Conservation (phyloP, 1,140 invertebrate species). For the Scaptomyza montana region DNA sequence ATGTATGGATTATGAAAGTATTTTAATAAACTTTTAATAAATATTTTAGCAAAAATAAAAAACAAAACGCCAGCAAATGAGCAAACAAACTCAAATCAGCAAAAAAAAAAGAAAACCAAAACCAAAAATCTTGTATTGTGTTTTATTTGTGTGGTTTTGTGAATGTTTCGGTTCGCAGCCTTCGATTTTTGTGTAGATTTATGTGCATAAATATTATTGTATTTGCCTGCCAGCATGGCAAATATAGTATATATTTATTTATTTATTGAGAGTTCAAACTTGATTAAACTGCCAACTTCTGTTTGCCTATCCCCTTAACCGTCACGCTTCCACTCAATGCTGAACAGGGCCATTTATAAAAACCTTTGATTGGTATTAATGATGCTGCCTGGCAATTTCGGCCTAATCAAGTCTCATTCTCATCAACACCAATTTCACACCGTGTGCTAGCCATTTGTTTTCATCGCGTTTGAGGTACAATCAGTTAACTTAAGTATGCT, state of each 20-base stretch:
- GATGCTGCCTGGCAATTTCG: conserved; percentile 45
- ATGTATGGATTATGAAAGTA: conserved; percentile 71
- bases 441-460: conserved; percentile 1
- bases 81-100: conserved; percentile 17
- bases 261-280: conserved; percentile 62
- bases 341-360: conserved; percentile 66
- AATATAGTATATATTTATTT: conserved; percentile 20
- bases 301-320: neutral
- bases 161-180: conserved; percentile 12
- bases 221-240: conserved; percentile 41
- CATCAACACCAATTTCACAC: neutral
- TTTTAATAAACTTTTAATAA: conserved; percentile 82
- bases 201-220: conserved; percentile 63
- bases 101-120: conserved; percentile 15
- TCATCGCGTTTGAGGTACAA: conserved; percentile 3
- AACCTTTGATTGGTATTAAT: conserved; percentile 77
- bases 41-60: conserved; percentile 75
- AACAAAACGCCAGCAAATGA: conserved; percentile 28
- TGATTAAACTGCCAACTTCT: conserved; percentile 64
- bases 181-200: conserved; percentile 44
- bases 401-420: conserved; percentile 55
- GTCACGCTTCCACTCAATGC: conserved; percentile 12
- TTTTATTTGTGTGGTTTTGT: conserved; percentile 34
- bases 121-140: conserved; percentile 29
- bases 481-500: conserved; percentile 52